Evolutionary conservation across 2,113 vertebrate species (phyloP), one percentile per base, ranked within the genome.

Genomic region (Pagrus major): DNA sequence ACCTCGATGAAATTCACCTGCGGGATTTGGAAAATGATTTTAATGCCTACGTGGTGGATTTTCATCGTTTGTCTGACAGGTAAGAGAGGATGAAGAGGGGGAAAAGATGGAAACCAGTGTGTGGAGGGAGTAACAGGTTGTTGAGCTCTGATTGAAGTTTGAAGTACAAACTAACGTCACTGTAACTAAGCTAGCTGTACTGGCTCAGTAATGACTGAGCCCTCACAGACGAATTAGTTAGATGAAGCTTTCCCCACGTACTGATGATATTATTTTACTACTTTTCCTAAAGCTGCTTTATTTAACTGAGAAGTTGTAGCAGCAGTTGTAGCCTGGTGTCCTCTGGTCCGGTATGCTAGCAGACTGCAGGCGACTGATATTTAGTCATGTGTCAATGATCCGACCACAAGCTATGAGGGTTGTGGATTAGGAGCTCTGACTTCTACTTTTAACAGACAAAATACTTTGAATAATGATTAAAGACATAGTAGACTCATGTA

Each of bases 31-130:
- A 83, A 81, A 9, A 90, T 87, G 89, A 33, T 67, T 74, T 63
- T 27, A 5, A 3, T 55, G 15, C 31, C 44, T 9, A 68, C 64
- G 25, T 87, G 81, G 54, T 93, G 91, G 90, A 91, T 93, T 80
- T 67, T 59, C 1, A 2, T 87, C 16, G 42, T 90, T 66, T 92
- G 6, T 37, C 29, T 93, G 68, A 33, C 90, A 84, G 94, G 94
- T 94, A 91, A 76, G 93, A 70, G 15, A 51, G 5, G 49, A 21
- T 5, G 4, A 58, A 46, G 1, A 10, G 61, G 6, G 12, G 29
- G 51, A 15, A 16, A 52, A 58, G 47, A 2, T 6, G 10, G 4
- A 31, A 25, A 9, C 39, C 3, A 2, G 14, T 27, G 35, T 16
- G 49, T n/a, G 0, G 27, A 31, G 41, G 70, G 31, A 9, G 27